phyloP scores from a whole-genome alignment of 2,888 invertebrate genomes.

The Tetranychus piercei region DNA sequence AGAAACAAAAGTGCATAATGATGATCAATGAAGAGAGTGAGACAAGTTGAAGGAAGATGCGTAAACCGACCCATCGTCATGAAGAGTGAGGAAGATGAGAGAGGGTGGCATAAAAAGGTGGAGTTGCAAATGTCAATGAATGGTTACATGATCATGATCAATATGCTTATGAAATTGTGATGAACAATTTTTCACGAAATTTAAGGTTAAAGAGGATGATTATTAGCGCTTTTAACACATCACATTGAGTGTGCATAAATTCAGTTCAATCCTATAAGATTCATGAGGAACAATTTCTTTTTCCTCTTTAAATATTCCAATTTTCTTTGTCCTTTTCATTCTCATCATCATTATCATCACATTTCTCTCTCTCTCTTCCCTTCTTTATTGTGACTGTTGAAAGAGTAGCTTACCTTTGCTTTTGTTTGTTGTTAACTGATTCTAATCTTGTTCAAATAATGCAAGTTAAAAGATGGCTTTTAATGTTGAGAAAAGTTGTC shows the following conservation, averaged over 20 bases:
- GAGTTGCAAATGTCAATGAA: background rate
- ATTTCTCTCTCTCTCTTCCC: too few relatives aligned
- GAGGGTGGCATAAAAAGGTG: background rate
- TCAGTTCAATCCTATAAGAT: background rate
- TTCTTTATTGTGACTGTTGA: too few relatives aligned
- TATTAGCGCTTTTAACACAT: background rate
- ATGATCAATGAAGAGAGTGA: background rate
- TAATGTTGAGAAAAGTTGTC: too few relatives aligned
- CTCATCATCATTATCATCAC: too few relatives aligned
- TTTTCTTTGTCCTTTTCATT: background rate
- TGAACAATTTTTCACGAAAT: background rate
- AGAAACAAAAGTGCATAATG: background rate
- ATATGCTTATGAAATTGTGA: background rate
- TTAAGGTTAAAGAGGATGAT: background rate
- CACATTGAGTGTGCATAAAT: too few relatives aligned
- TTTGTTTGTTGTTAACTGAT: too few relatives aligned
- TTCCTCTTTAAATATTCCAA: background rate
- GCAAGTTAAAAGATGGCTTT: too few relatives aligned
- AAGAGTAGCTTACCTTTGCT: too few relatives aligned
- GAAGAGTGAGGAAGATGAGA: background rate
- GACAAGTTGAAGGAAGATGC: background rate
- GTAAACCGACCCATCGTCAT: background rate
- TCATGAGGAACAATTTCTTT: background rate
- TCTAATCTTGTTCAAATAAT: too few relatives aligned
- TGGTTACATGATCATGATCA: background rate